Evolutionary conservation across 2,797 vertebrate genomes (phyloP).

Genomic region (Apogon hyalosoma): DNA sequence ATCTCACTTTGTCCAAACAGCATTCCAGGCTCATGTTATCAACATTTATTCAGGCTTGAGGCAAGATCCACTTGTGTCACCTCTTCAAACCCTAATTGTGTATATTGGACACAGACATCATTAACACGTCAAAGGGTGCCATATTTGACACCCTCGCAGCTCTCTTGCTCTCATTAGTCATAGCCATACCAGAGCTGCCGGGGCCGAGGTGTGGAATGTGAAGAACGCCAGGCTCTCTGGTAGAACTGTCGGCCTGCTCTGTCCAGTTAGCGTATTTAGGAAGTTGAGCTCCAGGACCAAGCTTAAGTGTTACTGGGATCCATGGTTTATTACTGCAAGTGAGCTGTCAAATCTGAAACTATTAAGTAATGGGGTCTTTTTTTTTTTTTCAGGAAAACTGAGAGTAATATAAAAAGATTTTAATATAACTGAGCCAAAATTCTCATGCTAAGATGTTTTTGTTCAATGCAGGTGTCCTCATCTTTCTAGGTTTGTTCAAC

Average conservation of each 20-base stretch:
- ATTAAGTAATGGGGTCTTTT: not conserved
- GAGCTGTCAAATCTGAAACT: not conserved
- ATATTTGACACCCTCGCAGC: conserved; percentile 54
- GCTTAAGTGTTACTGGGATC: conserved; percentile 4
- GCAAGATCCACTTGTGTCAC: conserved; percentile 18
- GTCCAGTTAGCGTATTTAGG: conserved; percentile 23
- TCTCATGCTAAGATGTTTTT: not conserved
- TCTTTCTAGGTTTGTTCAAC: conserved; percentile 23
- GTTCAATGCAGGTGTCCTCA: conserved; percentile 14
- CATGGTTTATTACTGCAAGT: conserved; percentile 6
- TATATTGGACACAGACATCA: conserved; percentile 41
- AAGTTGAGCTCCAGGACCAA: conserved; percentile 16
- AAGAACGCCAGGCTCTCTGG: conserved; percentile 54
- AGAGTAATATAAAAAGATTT: not conserved
- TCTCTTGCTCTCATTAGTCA: conserved; percentile 63
- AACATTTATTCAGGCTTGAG: conserved; percentile 29
- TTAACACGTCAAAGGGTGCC: conserved; percentile 58
- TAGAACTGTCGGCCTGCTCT: conserved; percentile 37
- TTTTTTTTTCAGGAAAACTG: not conserved
- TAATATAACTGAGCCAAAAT: not conserved
- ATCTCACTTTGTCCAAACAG: conserved; percentile 20
- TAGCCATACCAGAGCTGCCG: conserved; percentile 56
- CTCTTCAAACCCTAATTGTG: conserved; percentile 40
- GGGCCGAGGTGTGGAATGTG: conserved; percentile 66
- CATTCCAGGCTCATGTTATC: conserved; percentile 35